These are phyloP conservation scores for Ptychadena robeensis DNA, from an alignment of 2,797 vertebrate species.

Conservation along the genomic window DNA sequence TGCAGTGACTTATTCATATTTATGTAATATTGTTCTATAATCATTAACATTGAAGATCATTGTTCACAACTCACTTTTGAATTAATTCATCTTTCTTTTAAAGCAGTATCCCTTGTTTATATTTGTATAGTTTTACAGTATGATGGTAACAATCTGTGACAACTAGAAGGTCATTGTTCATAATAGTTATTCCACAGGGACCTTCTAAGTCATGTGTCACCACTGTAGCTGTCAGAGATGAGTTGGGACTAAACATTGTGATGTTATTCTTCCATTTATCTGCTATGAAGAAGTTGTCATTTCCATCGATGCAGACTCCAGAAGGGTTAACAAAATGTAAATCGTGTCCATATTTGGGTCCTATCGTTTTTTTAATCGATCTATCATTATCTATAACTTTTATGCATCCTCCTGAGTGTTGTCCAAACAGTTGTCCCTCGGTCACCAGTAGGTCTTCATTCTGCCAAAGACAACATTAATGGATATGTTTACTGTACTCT, in stretches of 20 bases:
- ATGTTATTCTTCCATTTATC: slow-evolving; percentile 53
- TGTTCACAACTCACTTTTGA: not conserved
- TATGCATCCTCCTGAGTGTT: slow-evolving; percentile 39
- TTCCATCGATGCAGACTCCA: slow-evolving; percentile 35
- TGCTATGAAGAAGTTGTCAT: slow-evolving; percentile 51
- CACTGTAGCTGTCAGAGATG: slow-evolving; percentile 26
- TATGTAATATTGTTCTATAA: not conserved
- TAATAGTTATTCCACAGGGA: slow-evolving; percentile 51
- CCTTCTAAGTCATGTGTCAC: slow-evolving; percentile 53
- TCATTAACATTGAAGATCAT: not conserved
- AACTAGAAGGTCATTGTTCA: slow-evolving; percentile 54
- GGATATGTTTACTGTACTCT: not conserved
- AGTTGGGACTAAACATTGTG: slow-evolving; percentile 61
- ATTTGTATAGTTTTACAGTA: slow-evolving; percentile 62
- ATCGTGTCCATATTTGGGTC: slow-evolving; percentile 31
- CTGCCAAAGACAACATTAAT: slow-evolving; percentile 32
- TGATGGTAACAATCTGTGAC: slow-evolving; percentile 61
- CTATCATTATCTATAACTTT: slow-evolving; percentile 51
- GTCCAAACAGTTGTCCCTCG: slow-evolving; percentile 58
- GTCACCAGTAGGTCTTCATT: slow-evolving; percentile 62
- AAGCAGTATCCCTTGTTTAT: slow-evolving; percentile 43
- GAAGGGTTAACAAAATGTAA: slow-evolving; percentile 46
- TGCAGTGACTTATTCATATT: not conserved
- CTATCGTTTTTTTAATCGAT: slow-evolving; percentile 54
- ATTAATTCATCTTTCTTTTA: not conserved